These are phyloP conservation scores for Diachasma alloeum DNA, from an alignment of 1,140 invertebrate species.

Conservation along the genomic window DNA sequence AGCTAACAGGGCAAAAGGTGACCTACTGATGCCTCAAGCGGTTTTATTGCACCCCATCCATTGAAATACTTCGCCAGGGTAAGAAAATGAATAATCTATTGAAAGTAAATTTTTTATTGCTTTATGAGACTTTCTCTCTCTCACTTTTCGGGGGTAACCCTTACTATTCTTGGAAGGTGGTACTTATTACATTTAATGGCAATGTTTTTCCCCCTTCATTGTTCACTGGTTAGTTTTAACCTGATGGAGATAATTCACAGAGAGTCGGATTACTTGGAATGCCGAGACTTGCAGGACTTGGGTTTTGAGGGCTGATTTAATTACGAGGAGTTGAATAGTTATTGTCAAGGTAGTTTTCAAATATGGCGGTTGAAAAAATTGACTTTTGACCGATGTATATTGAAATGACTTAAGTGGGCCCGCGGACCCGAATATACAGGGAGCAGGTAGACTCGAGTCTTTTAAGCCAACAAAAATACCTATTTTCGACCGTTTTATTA, in stretches of 20 bases:
- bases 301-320: not conserved
- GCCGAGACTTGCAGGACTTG: too few species aligned
- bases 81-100: not conserved
- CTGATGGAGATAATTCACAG: not conserved
- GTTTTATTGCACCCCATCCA: not conserved
- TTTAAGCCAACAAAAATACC: not conserved
- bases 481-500: not conserved
- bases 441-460: not conserved
- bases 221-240: not conserved
- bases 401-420: not conserved
- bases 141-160: not conserved
- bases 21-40: not conserved
- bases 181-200: not conserved
- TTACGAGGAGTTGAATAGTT: too few species aligned
- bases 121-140: not conserved
- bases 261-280: not conserved
- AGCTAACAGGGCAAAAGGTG: not conserved
- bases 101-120: conserved; percentile 15
- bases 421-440: not conserved
- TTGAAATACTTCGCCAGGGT: not conserved
- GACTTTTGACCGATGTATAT: not conserved
- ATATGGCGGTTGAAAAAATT: not conserved
- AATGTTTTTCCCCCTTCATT: too few species aligned
- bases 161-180: conserved; percentile 16
- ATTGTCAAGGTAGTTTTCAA: too few species aligned